Evolutionary conservation across 2,888 invertebrate species (phyloP), one percentile per base, ranked within the genome.

Genomic region (Yponomeuta malinellus): DNA sequence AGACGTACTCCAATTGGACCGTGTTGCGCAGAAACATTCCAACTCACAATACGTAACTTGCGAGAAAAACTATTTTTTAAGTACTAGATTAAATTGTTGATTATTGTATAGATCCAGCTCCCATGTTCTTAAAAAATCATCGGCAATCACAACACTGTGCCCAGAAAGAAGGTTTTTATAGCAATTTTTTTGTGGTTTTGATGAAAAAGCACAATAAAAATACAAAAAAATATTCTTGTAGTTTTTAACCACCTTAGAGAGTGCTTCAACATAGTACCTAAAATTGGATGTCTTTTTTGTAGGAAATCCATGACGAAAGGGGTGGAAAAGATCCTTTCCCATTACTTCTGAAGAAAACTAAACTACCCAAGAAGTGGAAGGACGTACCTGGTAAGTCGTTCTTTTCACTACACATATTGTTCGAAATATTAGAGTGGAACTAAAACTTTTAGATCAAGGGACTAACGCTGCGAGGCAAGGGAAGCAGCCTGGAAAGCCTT

Each of bases 271-370:
- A 8, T 43, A 43, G 43, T 15, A 15, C 0, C 15, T 79, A 78
- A 79, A 80, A 74, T 78, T 68, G 59, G 10, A 64, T 63, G 2
- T 37, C 8, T 69, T 67, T 67, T 70, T 73, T 48, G 12, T 74
- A 92, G 91, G 96, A 97, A 87, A 89, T 96, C 12, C 95, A 95
- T 78, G 93, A 93, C 72, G 93, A 93, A 23, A 95, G 95, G 79
- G 95, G 95, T 74, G 97, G 97, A 0, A 93, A 95, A 74, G 96
- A 97, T 84, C 96, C 96, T 0, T 95, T 95, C 82, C 95, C 96
- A 1, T 85, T 95, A 74, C 88, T 97, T 43, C 91, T 98, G 70
- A 95, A 94, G 78, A 95, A 95, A 85, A 96, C 94, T 70, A 96
- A 95, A 86, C 88, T 97, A 37, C 96, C 96, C 0, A 96, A 96